Base-by-base conservation (phyloP, 2,888 invertebrate species). In the Ypsolopha scabrella region DNA sequence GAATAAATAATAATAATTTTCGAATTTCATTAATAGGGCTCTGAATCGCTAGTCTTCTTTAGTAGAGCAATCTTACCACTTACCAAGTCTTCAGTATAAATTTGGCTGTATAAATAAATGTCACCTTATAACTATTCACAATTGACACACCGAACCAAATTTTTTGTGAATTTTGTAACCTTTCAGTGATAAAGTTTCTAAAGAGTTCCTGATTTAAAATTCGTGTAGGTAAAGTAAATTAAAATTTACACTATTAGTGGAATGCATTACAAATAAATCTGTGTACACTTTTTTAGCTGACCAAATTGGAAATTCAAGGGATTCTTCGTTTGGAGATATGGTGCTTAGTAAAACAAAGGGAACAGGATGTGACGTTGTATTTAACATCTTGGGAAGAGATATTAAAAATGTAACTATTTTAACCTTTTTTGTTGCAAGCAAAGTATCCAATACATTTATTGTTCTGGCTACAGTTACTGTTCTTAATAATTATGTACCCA, bases 261-360 rank as follows among this genome's bases (percentile, higher is more conserved):
- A 38, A 38, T 38, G 38, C 2, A 38, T 38, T 11, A 39, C 6
- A 11, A 8, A 39, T 10, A 39, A 33, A 45, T n/a, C 8, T 6
- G 10, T 7, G 2, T 35, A 6, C 41, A 14, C 13, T 41, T 6
- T 50, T 50, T 7, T 39, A 51, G 51, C 45, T n/a, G 46, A 46
- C 33, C 46, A 51, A 10, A 51, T 51, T 45, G 51, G 51, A 33
- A 46, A 46, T 35, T 51, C 51, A 6, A 37, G 51, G 6, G 51
- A 51, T 24, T 10, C 7, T 8, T 24, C 44, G 8, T 51, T 51
- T 41, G 33, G 11, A 7, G 51, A 46, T 24, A 46, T 51, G 51
- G 38, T 51, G 14, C 7, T 38, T 8, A 8, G 6, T 14, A 14
- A 43, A 1, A 50, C 50, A 6, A 43, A 50, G 7, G 43, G 43